phyloP scores from a whole-genome alignment of 2,113 vertebrate genomes.

The Pogonocichla stellata region DNA sequence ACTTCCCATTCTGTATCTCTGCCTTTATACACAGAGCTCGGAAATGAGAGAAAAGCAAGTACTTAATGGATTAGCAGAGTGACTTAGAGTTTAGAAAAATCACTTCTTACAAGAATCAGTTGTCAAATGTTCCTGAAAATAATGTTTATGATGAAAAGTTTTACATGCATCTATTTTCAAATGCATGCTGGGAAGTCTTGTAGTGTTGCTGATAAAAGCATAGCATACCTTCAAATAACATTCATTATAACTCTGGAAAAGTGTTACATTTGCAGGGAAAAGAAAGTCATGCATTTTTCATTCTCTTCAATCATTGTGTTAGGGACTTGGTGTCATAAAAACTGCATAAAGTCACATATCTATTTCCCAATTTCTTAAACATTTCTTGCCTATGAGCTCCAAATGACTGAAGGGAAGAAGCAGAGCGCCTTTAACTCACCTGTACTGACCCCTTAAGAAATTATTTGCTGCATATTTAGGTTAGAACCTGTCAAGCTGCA shows the following conservation, averaged over 20 bases:
- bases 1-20: background rate
- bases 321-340: background rate
- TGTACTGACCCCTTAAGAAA: background rate
- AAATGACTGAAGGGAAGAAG: background rate
- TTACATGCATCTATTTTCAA: conserved; percentile 27
- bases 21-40: background rate
- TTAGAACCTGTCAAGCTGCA: background rate
- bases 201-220: background rate
- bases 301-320: background rate
- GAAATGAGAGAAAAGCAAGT: background rate
- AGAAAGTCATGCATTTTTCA: background rate
- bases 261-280: background rate
- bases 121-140: background rate
- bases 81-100: background rate
- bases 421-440: background rate
- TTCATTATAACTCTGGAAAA: background rate
- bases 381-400: background rate
- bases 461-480: background rate
- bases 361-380: background rate
- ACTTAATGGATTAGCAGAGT: background rate
- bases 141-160: background rate
- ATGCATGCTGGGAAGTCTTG: background rate
- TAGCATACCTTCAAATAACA: background rate
- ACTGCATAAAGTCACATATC: background rate
- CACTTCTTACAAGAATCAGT: background rate